Percentiles rank a stretch among this genome's conserved stretches.
Conservation (phyloP, 2,888 invertebrate species). For the Mythimna loreyi region DNA sequence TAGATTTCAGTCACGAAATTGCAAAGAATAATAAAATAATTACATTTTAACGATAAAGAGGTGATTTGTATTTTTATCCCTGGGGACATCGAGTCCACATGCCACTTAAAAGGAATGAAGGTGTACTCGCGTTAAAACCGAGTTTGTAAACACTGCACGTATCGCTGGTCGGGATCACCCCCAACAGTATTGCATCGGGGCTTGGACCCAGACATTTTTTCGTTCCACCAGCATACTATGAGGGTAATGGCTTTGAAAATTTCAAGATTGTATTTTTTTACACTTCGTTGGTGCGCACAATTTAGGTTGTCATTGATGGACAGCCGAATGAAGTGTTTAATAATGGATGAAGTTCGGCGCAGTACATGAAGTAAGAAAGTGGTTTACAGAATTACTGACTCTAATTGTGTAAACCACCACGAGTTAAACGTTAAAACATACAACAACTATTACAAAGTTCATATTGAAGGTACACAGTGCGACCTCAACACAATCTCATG, state of each 20-base stretch:
- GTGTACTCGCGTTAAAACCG: slow-evolving; percentile 64
- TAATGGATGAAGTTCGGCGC: slow-evolving; percentile 28
- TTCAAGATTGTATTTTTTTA: slow-evolving; percentile 70
- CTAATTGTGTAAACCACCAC: slow-evolving; percentile 5
- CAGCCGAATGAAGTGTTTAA: slow-evolving; percentile 39
- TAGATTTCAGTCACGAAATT: background rate
- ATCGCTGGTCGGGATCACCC: slow-evolving; percentile 71
- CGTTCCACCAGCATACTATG: slow-evolving; percentile 60
- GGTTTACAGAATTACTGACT: background rate
- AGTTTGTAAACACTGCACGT: slow-evolving; percentile 80
- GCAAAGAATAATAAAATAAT: slow-evolving; percentile 29
- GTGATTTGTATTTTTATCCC: slow-evolving; percentile 58
- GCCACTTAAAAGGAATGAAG: slow-evolving; percentile 65
- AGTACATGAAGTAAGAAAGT: slow-evolving; percentile 8
- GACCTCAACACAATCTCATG: slow-evolving; percentile 7
- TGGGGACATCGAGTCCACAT: slow-evolving; percentile 56
- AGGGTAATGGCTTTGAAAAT: slow-evolving; percentile 80
- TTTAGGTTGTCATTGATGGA: slow-evolving; percentile 59
- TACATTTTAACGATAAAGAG: slow-evolving; percentile 44
- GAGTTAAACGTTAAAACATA: slow-evolving; percentile 5
- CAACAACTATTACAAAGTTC: slow-evolving; percentile 15
- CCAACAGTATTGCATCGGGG: slow-evolving; percentile 67
- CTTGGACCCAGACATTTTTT: slow-evolving; percentile 71
- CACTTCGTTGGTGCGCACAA: slow-evolving; percentile 63
- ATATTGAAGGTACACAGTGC: background rate